These are phyloP conservation scores for Rousettus madagascariensis DNA, from an alignment of 2,797 vertebrate genomes.

Conservation along the genomic window DNA sequence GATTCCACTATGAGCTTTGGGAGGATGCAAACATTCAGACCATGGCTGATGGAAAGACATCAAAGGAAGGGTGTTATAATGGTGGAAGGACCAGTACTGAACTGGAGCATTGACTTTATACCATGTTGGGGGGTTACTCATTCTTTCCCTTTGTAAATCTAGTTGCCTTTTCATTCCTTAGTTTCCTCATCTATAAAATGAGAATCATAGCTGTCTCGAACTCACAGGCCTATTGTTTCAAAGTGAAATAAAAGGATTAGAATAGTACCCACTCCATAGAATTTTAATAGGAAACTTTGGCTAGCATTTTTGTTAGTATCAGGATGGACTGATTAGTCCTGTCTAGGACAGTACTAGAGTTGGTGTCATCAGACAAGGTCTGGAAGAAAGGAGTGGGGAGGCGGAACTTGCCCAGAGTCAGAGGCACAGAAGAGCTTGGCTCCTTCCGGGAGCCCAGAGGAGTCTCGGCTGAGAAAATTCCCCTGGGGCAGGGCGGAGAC, in stretches of 20 bases:
- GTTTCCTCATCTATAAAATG: not conserved
- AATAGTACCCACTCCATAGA: not conserved
- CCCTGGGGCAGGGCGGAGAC: not conserved
- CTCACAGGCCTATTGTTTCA: not conserved
- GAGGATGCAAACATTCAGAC: not conserved
- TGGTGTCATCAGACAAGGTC: not conserved
- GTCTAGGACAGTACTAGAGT: not conserved
- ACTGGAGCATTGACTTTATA: not conserved
- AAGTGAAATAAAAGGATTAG: conserved; percentile 10
- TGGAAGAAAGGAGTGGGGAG: not conserved
- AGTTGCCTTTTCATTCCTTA: not conserved
- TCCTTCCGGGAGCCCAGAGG: not conserved
- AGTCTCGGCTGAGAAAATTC: not conserved
- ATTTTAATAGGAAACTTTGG: not conserved
- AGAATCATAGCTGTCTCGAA: not conserved
- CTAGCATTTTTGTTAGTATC: not conserved
- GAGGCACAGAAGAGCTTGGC: not conserved
- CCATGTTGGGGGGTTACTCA: not conserved
- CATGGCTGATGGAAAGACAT: not conserved
- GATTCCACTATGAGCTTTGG: not conserved
- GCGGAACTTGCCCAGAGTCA: not conserved
- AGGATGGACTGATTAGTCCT: not conserved
- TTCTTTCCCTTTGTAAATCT: not conserved
- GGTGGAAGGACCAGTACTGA: not conserved
- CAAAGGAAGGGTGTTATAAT: not conserved